Evolutionary conservation across 2,888 invertebrate genomes (phyloP).

Genomic region (Ophraella communa): DNA sequence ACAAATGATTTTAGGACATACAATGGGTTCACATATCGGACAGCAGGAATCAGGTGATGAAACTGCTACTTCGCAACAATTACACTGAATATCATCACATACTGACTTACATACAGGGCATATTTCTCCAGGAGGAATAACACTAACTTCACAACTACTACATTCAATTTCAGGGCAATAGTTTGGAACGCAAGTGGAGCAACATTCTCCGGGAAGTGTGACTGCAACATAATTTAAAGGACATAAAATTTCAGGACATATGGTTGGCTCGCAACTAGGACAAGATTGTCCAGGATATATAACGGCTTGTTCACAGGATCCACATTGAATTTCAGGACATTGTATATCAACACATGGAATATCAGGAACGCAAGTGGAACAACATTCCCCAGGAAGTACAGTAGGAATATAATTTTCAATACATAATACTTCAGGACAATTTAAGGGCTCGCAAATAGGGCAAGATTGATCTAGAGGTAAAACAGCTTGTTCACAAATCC

Average conservation of each 20-base stretch:
- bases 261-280: neutral
- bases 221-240: neutral
- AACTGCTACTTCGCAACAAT: neutral
- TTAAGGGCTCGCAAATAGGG: neutral
- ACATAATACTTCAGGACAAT: neutral
- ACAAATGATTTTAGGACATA: too few species aligned
- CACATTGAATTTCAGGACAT: neutral
- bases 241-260: neutral
- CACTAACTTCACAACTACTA: neutral
- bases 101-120: neutral
- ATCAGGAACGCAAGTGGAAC: neutral
- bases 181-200: neutral
- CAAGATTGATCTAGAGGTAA: neutral
- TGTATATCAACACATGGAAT: too few species aligned
- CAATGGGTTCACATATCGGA: neutral
- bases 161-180: neutral
- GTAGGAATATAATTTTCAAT: neutral
- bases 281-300: neutral
- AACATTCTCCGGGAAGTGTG: neutral
- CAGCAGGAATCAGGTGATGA: neutral
- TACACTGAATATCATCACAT: neutral
- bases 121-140: neutral
- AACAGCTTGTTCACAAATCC: neutral
- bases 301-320: neutral
- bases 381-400: neutral